A percentile compares a stretch with the other conserved stretches of the same genome.
Evolutionary conservation across 2,113 vertebrate genomes (phyloP).

Genomic region (Callospermophilus lateralis): DNA sequence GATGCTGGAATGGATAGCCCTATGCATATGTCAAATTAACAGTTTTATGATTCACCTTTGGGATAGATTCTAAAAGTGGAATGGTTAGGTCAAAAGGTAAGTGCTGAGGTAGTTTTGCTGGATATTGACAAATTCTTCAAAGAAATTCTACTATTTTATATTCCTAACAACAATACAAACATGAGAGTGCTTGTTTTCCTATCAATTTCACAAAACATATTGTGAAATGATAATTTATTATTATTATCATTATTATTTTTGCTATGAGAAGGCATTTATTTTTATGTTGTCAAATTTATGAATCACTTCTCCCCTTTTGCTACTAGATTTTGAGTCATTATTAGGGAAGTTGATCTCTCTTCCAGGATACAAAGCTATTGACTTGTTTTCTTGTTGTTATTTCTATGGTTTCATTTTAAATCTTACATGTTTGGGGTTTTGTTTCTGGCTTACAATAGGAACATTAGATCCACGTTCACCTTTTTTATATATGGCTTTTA

Average conservation of each 20-base stretch:
- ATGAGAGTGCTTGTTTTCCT: too few relatives aligned
- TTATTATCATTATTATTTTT: background rate
- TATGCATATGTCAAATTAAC: too few relatives aligned
- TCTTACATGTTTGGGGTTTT: background rate
- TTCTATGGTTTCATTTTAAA: constrained; percentile 11
- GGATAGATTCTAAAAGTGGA: too few relatives aligned
- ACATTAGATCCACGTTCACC: background rate
- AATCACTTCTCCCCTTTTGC: background rate
- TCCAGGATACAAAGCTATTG: background rate
- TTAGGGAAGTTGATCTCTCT: background rate
- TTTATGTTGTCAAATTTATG: background rate
- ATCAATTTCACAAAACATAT: background rate
- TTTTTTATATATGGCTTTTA: background rate
- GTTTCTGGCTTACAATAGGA: background rate
- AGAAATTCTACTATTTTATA: too few relatives aligned
- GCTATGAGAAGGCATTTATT: background rate
- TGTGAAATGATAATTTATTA: background rate
- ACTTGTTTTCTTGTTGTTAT: background rate
- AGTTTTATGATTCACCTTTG: too few relatives aligned
- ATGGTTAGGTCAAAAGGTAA: too few relatives aligned
- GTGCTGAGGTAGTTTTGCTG: too few relatives aligned
- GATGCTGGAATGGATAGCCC: too few relatives aligned
- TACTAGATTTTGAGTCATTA: background rate
- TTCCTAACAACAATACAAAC: too few relatives aligned
- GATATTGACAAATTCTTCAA: too few relatives aligned